Evolutionary conservation across 2,888 invertebrate species (phyloP).

Genomic region (Cataglyphis cursor): DNA sequence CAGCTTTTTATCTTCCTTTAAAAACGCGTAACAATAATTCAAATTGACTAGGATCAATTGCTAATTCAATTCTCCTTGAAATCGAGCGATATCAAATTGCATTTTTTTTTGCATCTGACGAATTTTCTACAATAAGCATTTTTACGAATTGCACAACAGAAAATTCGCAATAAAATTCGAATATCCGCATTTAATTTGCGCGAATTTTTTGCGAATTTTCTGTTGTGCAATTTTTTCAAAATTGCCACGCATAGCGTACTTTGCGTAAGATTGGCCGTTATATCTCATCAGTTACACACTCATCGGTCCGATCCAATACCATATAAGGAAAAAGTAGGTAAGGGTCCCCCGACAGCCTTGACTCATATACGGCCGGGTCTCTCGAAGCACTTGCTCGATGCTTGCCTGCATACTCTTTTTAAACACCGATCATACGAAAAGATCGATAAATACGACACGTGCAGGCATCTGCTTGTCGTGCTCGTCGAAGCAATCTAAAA

Average conservation of each 20-base stretch:
- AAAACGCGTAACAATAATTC: slow-evolving; percentile 48
- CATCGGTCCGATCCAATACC: slow-evolving; percentile 78
- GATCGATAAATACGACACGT: slow-evolving; percentile 58
- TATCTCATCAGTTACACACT: slow-evolving; percentile 69
- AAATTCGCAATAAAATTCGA: neutral
- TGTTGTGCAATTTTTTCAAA: too few relatives aligned
- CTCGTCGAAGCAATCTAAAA: slow-evolving; percentile 1
- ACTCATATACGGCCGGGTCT: slow-evolving; percentile 76
- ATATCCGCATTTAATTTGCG: slow-evolving; percentile 4
- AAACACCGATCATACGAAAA: slow-evolving; percentile 61
- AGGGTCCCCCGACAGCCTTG: slow-evolving; percentile 83
- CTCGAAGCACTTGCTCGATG: slow-evolving; percentile 61
- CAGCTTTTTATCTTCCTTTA: slow-evolving; percentile 49
- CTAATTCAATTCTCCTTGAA: neutral
- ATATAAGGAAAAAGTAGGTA: slow-evolving; percentile 84
- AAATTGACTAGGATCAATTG: slow-evolving; percentile 10
- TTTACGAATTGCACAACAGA: neutral
- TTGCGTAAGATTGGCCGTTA: slow-evolving; percentile 75
- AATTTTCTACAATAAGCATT: neutral
- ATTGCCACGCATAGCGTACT: slow-evolving; percentile 57
- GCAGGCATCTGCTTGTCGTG: slow-evolving; percentile 23
- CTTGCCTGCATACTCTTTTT: slow-evolving; percentile 59
- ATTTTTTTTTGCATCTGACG: neutral
- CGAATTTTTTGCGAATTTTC: slow-evolving; percentile 56
- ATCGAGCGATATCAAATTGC: neutral